phyloP scores from a whole-genome alignment of 2,888 invertebrate species.

The Drosophila robusta region DNA sequence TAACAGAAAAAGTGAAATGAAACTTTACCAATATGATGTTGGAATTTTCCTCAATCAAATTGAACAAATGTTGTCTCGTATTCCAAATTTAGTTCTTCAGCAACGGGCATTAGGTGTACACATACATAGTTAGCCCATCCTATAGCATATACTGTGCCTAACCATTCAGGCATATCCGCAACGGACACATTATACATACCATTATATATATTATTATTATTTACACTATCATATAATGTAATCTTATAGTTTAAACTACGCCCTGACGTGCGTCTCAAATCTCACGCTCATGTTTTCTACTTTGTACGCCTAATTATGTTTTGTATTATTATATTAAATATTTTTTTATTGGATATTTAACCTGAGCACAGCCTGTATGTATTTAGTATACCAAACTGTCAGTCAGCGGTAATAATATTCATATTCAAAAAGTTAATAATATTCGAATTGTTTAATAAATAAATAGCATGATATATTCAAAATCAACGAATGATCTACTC shows the following conservation, averaged over 20 bases:
- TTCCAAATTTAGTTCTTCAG: slow-evolving; percentile 71
- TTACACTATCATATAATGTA: slow-evolving; percentile 41
- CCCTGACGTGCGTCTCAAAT: slow-evolving; percentile 62
- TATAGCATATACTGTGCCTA: slow-evolving; percentile 32
- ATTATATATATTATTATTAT: slow-evolving; percentile 55
- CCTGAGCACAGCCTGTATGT: slow-evolving; percentile 36
- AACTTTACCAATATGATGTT: slow-evolving; percentile 43
- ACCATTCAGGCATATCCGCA: slow-evolving; percentile 27
- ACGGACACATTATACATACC: slow-evolving; percentile 53
- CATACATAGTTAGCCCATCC: slow-evolving; percentile 14
- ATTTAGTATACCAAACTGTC: slow-evolving; percentile 67
- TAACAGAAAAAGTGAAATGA: slow-evolving; percentile 36
- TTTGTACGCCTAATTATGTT: slow-evolving; percentile 34
- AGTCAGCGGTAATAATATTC: slow-evolving; percentile 64
- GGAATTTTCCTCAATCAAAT: slow-evolving; percentile 73
- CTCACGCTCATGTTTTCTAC: slow-evolving; percentile 55
- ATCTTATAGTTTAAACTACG: slow-evolving; percentile 56
- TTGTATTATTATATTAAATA: slow-evolving; percentile 52
- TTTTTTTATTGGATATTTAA: slow-evolving; percentile 26
- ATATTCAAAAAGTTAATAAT: slow-evolving; percentile 78
- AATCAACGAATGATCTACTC: neutral
- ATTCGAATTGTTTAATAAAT: slow-evolving; percentile 78
- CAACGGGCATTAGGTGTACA: slow-evolving; percentile 23
- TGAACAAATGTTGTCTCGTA: slow-evolving; percentile 70
- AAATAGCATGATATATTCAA: slow-evolving; percentile 62